Base-by-base conservation (phyloP, 1,140 invertebrate species). In the Psix sp. region DNA sequence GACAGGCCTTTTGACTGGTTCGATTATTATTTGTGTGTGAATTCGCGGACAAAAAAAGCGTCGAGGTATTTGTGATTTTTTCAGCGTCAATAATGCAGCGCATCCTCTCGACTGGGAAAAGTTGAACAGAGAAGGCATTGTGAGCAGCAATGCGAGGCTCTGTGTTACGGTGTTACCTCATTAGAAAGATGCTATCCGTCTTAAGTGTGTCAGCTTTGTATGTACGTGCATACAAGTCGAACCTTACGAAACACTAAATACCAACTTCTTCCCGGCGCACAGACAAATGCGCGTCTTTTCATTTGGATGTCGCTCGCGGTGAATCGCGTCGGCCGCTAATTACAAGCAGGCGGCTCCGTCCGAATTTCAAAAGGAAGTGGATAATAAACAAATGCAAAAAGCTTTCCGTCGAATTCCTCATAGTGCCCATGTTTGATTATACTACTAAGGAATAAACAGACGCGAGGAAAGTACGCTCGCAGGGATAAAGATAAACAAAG, bases 81-180 rank as follows among this genome's bases (percentile, higher is more conserved):
- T 17, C 35, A 14, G 9, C 40, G 45, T 24, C 51, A 29, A 65
- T 59, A 65, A 65, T 21, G 42, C 56, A 14, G 4, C 38, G 26
- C 16, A 36, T 48, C 35, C 42, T 70, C 35, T 14, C 15, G 36
- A 51, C 20, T 71, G 67, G 67, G 57, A 71, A 63, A 49, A 42
- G 56, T 57, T 49, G 24, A 49, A 63, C 46, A 70, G 65, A 52
- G 48, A 57, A 54, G 42, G 59, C 49, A 63, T 65, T 72, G 68
- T 59, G 16, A 29, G 38, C 40, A 26, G 48, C 59, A 51, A 45
- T 60, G 65, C 48, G 16, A 59, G 46, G 46, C 46, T 46, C 48
- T 59, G 51, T 52, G 39, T 71, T 56, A 59, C 70, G 35, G 60
- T 51, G 70, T 66, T 73, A 51, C 60, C 60, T 73, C 70, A 66